Evolutionary conservation across 2,113 vertebrate genomes (phyloP), one percentile per base, ranked within the genome.

Genomic region (Rhombomys opimus): DNA sequence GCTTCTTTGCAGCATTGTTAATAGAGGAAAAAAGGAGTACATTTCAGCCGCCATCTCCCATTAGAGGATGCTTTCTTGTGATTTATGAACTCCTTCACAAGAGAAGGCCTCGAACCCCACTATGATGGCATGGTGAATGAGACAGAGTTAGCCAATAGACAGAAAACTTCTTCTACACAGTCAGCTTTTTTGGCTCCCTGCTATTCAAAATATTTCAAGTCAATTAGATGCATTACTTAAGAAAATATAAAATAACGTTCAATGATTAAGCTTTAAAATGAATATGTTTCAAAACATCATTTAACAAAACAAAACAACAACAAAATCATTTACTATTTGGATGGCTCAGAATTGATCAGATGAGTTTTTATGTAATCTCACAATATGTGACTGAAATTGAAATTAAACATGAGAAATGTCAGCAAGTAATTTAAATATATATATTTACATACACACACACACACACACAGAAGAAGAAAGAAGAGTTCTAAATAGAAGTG

Each of bases 401-500:
- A 78, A 91, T 68, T 73, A 89, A 91, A 32, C 11, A 90, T 96
- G 57, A 95, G 54, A 87, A 93, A 76, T 89, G 90, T 75, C 23
- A 87, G 12, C 38, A 63, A 84, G 38, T 61, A 63, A 46, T 50
- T 10, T 41, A 35, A 1, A 70, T 32, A 35, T 14, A 70, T 1
- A 27, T n/a, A n/a, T n/a, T n/a, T 3, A 67, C 2, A 63, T 1
- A 9, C 22, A 63, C 6, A 63, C 61, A 65, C 63, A 65, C 8
- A 65, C 23, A 65, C 7, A 65, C 67, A 70, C 5, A 70, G 4
- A 65, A 32, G 9, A 77, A 0, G 32, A 93, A 97, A 85, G 70
- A 70, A n/a, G 22, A 90, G 14, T 75, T 94, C 94, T 70, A 96
- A 94, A 85, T 87, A 32, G 63, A 97, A 96, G 96, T 87, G 61